Evolutionary conservation across 2,888 invertebrate species (phyloP).

Genomic region (Nasonovia ribisnigri): DNA sequence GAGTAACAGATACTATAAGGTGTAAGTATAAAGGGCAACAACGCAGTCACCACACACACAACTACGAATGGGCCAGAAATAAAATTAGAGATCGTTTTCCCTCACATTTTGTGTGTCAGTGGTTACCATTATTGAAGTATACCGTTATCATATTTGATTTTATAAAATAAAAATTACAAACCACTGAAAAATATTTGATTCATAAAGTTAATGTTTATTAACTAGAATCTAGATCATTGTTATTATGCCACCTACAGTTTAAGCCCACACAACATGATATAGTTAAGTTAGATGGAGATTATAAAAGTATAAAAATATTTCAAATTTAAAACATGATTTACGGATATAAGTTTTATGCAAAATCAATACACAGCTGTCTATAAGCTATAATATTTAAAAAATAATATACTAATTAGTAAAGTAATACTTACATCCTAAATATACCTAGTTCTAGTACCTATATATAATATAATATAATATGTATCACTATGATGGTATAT

Average conservation of each 20-base stretch:
- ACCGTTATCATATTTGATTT: background rate
- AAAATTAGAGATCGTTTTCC: conserved; percentile 59
- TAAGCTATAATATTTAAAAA: background rate
- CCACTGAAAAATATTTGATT: conserved; percentile 37
- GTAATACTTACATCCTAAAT: background rate
- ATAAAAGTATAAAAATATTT: background rate
- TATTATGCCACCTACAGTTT: conserved; percentile 29
- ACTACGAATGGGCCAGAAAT: conserved; percentile 58
- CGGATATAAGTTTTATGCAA: background rate
- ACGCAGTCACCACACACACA: conserved; percentile 44
- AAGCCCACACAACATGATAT: conserved; percentile 20
- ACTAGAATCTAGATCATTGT: conserved; percentile 47
- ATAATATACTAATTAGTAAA: background rate
- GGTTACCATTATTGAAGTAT: conserved; percentile 60
- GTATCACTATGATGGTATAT: background rate
- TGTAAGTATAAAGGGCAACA: conserved; percentile 32
- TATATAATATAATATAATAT: background rate
- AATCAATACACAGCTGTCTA: background rate
- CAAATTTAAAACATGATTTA: background rate
- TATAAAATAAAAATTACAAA: conserved; percentile 33
- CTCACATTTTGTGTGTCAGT: conserved; percentile 44
- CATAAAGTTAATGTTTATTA: conserved; percentile 25
- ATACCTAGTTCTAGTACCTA: background rate
- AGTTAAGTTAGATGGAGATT: background rate
- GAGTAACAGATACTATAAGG: conserved; percentile 14